Base-by-base conservation (phyloP, 2,888 invertebrate species). In the Conus canariensis region DNA sequence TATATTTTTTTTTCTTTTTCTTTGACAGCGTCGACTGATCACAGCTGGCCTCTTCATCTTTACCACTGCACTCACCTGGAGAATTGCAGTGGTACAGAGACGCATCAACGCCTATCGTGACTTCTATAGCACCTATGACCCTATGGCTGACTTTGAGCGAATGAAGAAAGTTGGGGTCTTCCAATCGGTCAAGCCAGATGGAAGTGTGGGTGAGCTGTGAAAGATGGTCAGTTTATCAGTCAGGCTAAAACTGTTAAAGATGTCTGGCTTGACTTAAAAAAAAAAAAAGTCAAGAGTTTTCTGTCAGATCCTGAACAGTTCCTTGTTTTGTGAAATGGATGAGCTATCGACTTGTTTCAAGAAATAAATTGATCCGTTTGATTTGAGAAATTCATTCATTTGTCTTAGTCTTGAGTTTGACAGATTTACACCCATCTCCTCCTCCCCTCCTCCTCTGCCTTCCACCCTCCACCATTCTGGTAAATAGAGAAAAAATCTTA, bases 101-200 rank as follows among this genome's bases (percentile, higher is more conserved):
- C 87, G 87, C 74, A 70, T 19, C 30, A 74, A n/a, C 4, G 45
- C 8, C 45, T 89, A 89, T 74, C 58, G 67, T 7, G 77, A 85
- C 77, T 64, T 87, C 67, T 97, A 58, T 96, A 98, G 98, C 96
- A 97, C 97, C 91, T 98, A 97, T 91, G 97, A 98, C 93, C 97
- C 97, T 0, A 97, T 97, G 93, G 97, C 97, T 95, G 97, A 97
- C 91, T 98, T 97, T 94, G 97, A 97, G 93, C 97, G 97, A 93
- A 97, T 98, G 97, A 97, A 97, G 95, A 96, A 97, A 93, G 97
- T 97, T 94, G 97, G 97, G 87, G 96, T 97, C 16, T 97, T 98
- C 97, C 97, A 97, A 95, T 97, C 97, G 86, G 88, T 97, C 97
- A 92, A 86, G 16, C 91, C 2, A 97, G 97, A 94, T 94, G 60